Percentiles rank a stretch among this genome's conserved stretches.
Conservation (phyloP, 2,888 invertebrate species). For the Plemyria rubiginata region DNA sequence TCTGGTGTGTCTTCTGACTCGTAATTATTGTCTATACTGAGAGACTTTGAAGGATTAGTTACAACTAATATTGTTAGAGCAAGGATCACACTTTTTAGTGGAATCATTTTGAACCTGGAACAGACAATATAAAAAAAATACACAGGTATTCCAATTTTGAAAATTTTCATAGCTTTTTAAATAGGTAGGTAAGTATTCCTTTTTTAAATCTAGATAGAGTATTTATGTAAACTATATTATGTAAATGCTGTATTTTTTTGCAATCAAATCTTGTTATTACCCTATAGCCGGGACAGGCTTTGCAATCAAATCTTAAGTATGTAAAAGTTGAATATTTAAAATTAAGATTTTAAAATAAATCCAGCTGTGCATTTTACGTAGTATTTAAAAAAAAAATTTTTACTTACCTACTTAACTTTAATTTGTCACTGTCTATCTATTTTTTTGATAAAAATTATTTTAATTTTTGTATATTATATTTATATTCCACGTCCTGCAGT, state of each 20-base stretch:
- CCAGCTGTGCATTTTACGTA: too few species aligned
- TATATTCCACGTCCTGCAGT: slow-evolving; percentile 47
- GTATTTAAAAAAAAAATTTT: too few species aligned
- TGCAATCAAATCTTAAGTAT: too few species aligned
- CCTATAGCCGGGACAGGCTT: too few species aligned
- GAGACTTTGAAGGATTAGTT: slow-evolving; percentile 29
- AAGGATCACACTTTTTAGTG: slow-evolving; percentile 42
- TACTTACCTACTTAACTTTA: too few species aligned
- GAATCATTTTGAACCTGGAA: slow-evolving; percentile 56
- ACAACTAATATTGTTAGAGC: slow-evolving; percentile 22
- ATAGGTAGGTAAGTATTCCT: too few species aligned
- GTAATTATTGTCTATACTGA: slow-evolving; percentile 21
- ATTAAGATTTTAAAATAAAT: too few species aligned
- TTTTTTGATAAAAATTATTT: background rate
- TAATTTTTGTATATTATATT: slow-evolving; percentile 2
- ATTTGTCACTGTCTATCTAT: background rate
- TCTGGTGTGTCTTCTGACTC: slow-evolving; percentile 13
- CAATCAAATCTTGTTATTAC: too few species aligned
- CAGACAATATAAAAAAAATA: slow-evolving; percentile 8
- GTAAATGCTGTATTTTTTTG: too few species aligned
- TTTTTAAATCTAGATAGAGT: too few species aligned
- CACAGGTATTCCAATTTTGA: background rate
- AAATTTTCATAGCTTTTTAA: background rate
- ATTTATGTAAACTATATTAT: too few species aligned
- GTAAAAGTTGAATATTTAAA: too few species aligned